phyloP scores from a whole-genome alignment of 2,888 invertebrate genomes.

The Hartigia nigra region DNA sequence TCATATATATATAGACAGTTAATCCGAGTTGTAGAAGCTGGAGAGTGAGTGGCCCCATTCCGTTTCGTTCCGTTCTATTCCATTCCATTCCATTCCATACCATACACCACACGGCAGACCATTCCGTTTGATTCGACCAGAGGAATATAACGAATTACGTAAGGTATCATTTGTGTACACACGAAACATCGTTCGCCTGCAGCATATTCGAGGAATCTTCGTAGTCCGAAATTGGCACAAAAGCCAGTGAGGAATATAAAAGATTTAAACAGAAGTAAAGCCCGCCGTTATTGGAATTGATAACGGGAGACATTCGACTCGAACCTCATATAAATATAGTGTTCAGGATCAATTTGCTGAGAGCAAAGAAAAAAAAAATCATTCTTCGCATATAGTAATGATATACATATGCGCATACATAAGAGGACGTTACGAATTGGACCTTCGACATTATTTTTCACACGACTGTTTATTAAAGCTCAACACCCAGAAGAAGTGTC shows the following conservation, averaged over 20 bases:
- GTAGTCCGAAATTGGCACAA: not conserved
- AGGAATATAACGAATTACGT: slow-evolving; percentile 27
- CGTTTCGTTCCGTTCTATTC: slow-evolving; percentile 34
- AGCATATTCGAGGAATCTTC: slow-evolving; percentile 22
- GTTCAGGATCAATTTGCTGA: not conserved
- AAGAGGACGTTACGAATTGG: not conserved
- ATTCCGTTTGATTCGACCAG: slow-evolving; percentile 30
- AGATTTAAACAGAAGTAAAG: not conserved
- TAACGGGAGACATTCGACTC: not conserved
- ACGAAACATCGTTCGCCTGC: slow-evolving; percentile 18
- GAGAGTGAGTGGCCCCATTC: slow-evolving; percentile 41
- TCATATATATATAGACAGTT: not conserved
- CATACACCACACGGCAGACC: slow-evolving; percentile 21
- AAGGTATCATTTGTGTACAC: slow-evolving; percentile 16
- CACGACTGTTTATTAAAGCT: not conserved
- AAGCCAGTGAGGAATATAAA: not conserved
- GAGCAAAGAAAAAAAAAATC: not conserved
- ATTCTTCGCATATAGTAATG: not conserved
- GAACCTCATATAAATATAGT: not conserved
- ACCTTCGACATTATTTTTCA: not conserved
- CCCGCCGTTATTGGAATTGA: not conserved
- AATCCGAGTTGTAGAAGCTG: slow-evolving; percentile 10
- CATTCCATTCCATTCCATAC: slow-evolving; percentile 24
- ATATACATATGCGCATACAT: not conserved
- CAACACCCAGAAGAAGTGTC: not conserved